These are phyloP conservation scores for Oryzaephilus surinamensis DNA, from an alignment of 1,140 invertebrate genomes.

Conservation along the genomic window DNA sequence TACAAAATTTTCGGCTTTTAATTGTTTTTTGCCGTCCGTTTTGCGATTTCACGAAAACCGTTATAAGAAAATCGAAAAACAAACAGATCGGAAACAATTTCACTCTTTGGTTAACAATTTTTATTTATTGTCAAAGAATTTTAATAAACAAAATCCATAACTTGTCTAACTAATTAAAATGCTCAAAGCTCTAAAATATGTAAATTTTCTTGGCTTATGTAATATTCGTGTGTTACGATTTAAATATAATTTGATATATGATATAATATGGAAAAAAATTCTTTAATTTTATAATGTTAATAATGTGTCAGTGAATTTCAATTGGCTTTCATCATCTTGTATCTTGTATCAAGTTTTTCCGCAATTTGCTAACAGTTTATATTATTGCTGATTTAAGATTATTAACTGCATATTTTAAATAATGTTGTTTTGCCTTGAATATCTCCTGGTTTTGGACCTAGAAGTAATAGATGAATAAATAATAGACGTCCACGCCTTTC, in stretches of 20 bases:
- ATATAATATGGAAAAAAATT: no score
- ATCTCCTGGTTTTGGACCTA: slow-evolving; percentile 6
- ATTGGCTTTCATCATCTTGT: neutral
- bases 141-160: neutral
- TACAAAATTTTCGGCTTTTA: slow-evolving; percentile 4
- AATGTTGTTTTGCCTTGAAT: slow-evolving; percentile 8
- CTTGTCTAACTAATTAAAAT: slow-evolving; percentile 1
- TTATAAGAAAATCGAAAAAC: no score
- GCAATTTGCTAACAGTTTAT: neutral
- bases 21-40: neutral
- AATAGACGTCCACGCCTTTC: slow-evolving; percentile 10
- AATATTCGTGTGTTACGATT: no score
- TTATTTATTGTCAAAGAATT: neutral
- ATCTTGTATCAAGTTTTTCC: slow-evolving; percentile 2
- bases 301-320: neutral
- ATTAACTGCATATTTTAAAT: slow-evolving; percentile 3
- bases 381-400: slow-evolving; percentile 2
- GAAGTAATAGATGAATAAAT: slow-evolving; percentile 10
- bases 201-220: no score
- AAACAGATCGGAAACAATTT: no score
- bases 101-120: neutral
- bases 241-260: no score
- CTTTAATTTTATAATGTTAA: neutral
- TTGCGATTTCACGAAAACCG: slow-evolving; percentile 3
- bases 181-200: no score